Evolutionary conservation across 2,113 vertebrate genomes (phyloP).

Genomic region (Lamprologus sp.): DNA sequence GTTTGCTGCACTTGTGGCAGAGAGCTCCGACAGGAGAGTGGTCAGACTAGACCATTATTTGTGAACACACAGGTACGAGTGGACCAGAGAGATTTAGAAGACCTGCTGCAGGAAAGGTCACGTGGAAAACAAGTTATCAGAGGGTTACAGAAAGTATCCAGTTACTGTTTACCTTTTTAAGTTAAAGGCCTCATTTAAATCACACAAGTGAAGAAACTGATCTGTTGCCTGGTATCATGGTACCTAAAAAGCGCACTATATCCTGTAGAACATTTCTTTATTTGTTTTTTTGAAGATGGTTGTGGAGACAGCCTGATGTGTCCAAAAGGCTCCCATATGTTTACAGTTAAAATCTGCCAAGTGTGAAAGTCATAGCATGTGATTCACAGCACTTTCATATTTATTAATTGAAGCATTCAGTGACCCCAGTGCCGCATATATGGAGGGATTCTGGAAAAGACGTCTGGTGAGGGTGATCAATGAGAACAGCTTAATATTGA

Average conservation of each 20-base stretch:
- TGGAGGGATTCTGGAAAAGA: not conserved
- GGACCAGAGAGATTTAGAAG: not conserved
- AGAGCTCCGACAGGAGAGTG: not conserved
- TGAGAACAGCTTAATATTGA: not conserved
- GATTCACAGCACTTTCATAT: not conserved
- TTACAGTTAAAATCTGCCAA: not conserved
- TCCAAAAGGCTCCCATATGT: not conserved
- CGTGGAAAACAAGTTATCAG: not conserved
- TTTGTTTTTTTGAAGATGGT: not conserved
- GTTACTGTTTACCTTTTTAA: not conserved
- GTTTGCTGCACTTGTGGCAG: not conserved
- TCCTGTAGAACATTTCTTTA: not conserved
- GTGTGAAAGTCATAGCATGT: not conserved
- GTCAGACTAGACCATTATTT: not conserved
- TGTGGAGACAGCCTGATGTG: not conserved
- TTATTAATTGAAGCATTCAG: not conserved
- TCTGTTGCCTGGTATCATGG: not conserved
- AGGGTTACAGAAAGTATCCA: not conserved
- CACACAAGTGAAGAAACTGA: fast-evolving
- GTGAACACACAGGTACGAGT: not conserved
- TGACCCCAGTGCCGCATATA: fast-evolving
- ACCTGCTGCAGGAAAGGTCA: not conserved
- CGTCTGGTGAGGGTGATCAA: not conserved
- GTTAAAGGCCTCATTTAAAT: not conserved
- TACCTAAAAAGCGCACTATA: not conserved